Evolutionary conservation across 2,888 invertebrate species (phyloP), one percentile per base, ranked within the genome.

Genomic region (Campoletis raptor): DNA sequence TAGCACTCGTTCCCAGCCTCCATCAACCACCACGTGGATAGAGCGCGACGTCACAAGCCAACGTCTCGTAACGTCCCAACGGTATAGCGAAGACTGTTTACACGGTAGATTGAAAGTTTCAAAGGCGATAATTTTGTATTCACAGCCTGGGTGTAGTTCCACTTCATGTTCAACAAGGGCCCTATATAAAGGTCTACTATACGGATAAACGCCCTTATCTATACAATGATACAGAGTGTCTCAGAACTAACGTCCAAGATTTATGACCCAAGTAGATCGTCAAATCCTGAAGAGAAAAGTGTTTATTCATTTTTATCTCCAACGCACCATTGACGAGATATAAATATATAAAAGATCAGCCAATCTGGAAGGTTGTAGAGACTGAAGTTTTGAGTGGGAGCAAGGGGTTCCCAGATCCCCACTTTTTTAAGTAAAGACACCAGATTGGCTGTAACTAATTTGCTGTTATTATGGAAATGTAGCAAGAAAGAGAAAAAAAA

Each of bases 41-140:
- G 57, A 61, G 30, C 57, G 37, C 69, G 57, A 42, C 79, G 79
- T 79, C 84, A 64, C 77, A 76, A 74, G 74, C 66, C 57, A 40
- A 42, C 57, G 45, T 76, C 57, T 73, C 82, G 83, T 48, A 64
- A 54, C 80, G 81, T 89, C 90, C 89, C 90, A 21, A 40, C 48
- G 66, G 91, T 87, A 89, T 79, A 82, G 83, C 84, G 85, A 88
- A 88, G 85, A 87, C 89, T 90, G 89, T 88, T 89, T 89, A 82
- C 88, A 88, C 83, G 88, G 85, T 89, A 91, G 91, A 92, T 92
- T 91, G 92, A 92, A 92, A 92, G 89, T 92, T 90, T 91, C 89
- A 88, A 88, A 81, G 90, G 89, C 89, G 91, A 92, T 93, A 92
- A 93, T 93, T 92, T 87, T 86, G 85, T 89, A 89, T 87, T 89